Percentiles rank a stretch among this genome's conserved stretches.
These are phyloP conservation scores for Pithys albifrons DNA, from an alignment of 2,113 vertebrate genomes.

Conservation along the genomic window DNA sequence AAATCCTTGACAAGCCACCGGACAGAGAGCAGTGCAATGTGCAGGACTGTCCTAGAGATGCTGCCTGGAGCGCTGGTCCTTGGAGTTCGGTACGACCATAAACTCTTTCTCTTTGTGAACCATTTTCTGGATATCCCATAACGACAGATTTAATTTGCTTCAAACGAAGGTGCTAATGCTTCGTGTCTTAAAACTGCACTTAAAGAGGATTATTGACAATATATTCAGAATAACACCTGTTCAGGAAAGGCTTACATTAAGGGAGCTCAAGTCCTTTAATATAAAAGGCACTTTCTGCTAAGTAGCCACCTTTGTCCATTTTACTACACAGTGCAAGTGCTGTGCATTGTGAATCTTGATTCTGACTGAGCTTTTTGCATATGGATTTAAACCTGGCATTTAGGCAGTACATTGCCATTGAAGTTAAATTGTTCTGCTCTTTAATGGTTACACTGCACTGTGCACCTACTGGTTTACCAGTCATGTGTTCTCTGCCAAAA, in stretches of 20 bases:
- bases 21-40: constrained; percentile 97
- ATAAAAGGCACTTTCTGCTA: constrained; percentile 68
- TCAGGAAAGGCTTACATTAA: constrained; percentile 60
- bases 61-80: constrained; percentile 90
- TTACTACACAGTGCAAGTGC: neutral
- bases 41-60: constrained; percentile 86
- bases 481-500: neutral
- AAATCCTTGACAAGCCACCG: constrained; percentile 95
- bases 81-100: constrained; percentile 98
- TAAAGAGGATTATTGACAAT: constrained; percentile 56
- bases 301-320: constrained; percentile 29
- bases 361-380: constrained; percentile 26
- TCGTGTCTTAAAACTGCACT: constrained; percentile 61
- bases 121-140: constrained; percentile 57
- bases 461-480: neutral
- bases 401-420: constrained; percentile 39
- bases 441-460: constrained; percentile 4
- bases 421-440: neutral
- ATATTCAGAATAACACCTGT: constrained; percentile 45
- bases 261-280: constrained; percentile 36
- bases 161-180: constrained; percentile 62
- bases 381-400: constrained; percentile 30
- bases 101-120: constrained; percentile 74
- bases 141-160: constrained; percentile 51
- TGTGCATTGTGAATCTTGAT: constrained; percentile 28